Base-by-base conservation (phyloP, 2,888 invertebrate species). In the Tetragonisca angustula region DNA sequence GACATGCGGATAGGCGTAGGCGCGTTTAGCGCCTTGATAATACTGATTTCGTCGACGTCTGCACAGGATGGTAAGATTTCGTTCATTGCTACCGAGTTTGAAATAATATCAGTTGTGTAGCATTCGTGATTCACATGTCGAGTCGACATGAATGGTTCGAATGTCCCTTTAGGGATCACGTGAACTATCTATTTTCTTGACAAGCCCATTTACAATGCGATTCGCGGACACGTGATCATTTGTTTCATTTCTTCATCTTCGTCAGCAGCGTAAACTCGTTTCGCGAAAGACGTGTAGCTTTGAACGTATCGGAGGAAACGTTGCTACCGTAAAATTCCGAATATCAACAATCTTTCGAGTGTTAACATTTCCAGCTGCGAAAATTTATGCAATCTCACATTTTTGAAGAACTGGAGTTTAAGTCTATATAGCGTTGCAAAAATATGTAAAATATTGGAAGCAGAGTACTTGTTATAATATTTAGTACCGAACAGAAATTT, bases 241-340 rank as follows among this genome's bases (percentile, higher is more conserved):
- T 88, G 87, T 88, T 65, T 77, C 70, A 79, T 13, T 65, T 68
- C 74, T 54, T 56, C 72, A 67, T 65, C 49, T 68, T 56, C 72
- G 67, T 85, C 82, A 69, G 75, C 68, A 68, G 74, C 72, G 85
- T 87, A 93, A 93, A 93, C 93, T 91, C 92, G 93, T 93, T 93
- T 88, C 83, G 61, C 13, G 43, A 65, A 67, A 61, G 79, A 64
- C 21, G 21, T 11, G 27, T 64, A 19, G 32, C 73, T 78, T 81
- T 81, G 85, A 75, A 62, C 49, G 36, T 50, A 62, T 86, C 74
- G 68, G 62, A 52, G 70, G 68, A 49, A 61, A 76, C n/a, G 54
- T 71, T 67, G 49, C 17, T n/a, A 56, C 50, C 13, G 64, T 69
- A 75, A 72, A 56, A 49, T 61, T 32, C 62, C 17, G 32, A 36